Evolutionary conservation across 2,888 invertebrate genomes (phyloP).

Genomic region (Dorcus parallelipipedus): DNA sequence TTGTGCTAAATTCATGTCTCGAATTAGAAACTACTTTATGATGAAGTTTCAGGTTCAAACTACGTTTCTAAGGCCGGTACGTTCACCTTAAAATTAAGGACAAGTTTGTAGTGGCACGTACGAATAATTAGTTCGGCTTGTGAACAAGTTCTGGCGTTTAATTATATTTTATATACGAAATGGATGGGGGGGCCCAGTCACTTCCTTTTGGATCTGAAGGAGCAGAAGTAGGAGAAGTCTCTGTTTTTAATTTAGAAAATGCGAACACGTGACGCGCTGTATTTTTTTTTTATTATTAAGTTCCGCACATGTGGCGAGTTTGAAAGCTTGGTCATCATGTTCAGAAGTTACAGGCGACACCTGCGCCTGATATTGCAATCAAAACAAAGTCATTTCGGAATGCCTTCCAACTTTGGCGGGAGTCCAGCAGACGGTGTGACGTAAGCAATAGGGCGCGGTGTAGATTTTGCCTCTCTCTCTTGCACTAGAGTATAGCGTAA

Average conservation of each 20-base stretch:
- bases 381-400: too few species aligned
- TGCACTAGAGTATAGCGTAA: slow-evolving; percentile 34
- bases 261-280: not conserved
- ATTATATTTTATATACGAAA: not conserved
- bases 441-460: slow-evolving; percentile 17
- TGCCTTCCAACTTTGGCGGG: slow-evolving; percentile 32
- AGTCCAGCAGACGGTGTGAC: slow-evolving; percentile 26
- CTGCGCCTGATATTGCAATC: too few species aligned
- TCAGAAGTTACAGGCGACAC: too few species aligned
- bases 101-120: slow-evolving; percentile 1
- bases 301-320: not conserved
- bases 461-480: slow-evolving; percentile 4
- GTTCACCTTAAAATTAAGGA: slow-evolving; percentile 4
- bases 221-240: not conserved
- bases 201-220: not conserved
- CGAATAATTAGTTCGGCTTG: slow-evolving; percentile 2
- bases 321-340: too few species aligned
- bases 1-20: not conserved
- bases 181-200: not conserved
- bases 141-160: slow-evolving; percentile 2
- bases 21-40: slow-evolving; percentile 1
- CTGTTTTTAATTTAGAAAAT: too few species aligned
- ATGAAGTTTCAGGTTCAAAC: not conserved
- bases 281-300: not conserved
- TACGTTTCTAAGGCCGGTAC: not conserved